Conservation (phyloP, 1,140 invertebrate species). For the Cyclargus thomasi region DNA sequence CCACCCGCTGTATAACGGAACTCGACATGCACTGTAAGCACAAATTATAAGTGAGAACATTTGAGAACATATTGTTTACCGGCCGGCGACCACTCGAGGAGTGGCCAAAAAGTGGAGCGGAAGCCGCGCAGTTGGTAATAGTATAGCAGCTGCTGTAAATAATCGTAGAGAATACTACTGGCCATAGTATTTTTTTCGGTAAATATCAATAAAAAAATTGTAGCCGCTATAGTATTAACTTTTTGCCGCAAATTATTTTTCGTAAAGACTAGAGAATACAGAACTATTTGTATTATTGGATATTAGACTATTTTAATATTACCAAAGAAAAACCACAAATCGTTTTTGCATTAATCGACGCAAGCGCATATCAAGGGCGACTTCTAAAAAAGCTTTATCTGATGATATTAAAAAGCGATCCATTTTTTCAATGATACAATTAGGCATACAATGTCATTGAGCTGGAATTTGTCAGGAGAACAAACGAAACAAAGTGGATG, state of each 20-base stretch:
- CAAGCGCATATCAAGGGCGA: not conserved
- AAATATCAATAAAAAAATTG: no score
- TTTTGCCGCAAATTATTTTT: no score
- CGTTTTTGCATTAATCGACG: not conserved
- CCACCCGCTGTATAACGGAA: slow-evolving; percentile 65
- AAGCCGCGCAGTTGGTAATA: not conserved
- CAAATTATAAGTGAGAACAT: slow-evolving; percentile 74
- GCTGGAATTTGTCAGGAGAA: slow-evolving; percentile 63
- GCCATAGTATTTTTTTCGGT: no score
- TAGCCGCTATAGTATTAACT: no score
- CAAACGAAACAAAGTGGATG: slow-evolving; percentile 57
- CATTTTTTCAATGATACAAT: slow-evolving; percentile 32
- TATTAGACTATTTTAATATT: no score
- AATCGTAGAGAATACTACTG: no score
- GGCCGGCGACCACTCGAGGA: slow-evolving; percentile 35
- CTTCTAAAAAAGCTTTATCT: not conserved
- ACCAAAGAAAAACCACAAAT: not conserved
- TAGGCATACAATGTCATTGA: slow-evolving; percentile 34
- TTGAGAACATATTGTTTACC: slow-evolving; percentile 59
- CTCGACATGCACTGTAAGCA: slow-evolving; percentile 69
- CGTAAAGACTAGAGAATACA: no score
- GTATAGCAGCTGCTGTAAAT: not conserved
- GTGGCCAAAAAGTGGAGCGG: not conserved
- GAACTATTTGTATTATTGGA: no score
- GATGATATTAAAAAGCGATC: slow-evolving; percentile 5